Evolutionary conservation across 2,113 vertebrate species (phyloP).

Genomic region (Calcarius ornatus): DNA sequence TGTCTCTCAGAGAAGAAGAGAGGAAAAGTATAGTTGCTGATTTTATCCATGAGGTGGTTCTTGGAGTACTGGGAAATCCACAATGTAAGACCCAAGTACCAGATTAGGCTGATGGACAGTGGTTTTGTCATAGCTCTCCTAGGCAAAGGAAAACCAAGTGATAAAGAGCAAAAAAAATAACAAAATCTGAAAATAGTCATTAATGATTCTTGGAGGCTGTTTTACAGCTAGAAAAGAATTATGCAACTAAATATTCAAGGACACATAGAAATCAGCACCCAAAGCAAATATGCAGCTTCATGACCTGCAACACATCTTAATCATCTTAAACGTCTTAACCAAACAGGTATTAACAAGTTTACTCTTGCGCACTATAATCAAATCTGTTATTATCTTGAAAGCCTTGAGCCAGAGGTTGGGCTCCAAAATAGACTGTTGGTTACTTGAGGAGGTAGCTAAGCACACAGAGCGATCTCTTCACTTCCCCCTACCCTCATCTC

Average conservation of each 20-base stretch:
- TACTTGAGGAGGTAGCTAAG: not conserved
- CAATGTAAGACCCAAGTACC: fast-evolving
- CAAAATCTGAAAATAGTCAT: not conserved
- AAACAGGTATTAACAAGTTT: not conserved
- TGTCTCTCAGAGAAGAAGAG: not conserved
- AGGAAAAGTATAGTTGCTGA: not conserved
- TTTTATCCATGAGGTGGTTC: not conserved
- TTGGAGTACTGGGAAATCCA: not conserved
- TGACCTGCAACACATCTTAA: not conserved
- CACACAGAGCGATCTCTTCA: fast-evolving
- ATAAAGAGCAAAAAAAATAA: not conserved
- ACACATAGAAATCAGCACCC: not conserved
- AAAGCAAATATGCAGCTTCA: not conserved
- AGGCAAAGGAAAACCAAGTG: not conserved
- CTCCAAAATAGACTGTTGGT: not conserved
- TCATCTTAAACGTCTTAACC: not conserved
- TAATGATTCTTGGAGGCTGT: not conserved
- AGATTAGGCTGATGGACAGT: not conserved
- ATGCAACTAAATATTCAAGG: not conserved
- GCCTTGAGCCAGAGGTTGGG: not conserved
- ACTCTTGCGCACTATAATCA: not conserved
- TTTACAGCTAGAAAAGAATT: not conserved
- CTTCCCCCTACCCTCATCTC: fast-evolving
- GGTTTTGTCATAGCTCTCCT: not conserved
- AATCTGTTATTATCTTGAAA: not conserved